A percentile compares a stretch with the other conserved stretches of the same genome.
Conservation (phyloP, 2,113 vertebrate genomes). For the Lipophrys pholis region DNA sequence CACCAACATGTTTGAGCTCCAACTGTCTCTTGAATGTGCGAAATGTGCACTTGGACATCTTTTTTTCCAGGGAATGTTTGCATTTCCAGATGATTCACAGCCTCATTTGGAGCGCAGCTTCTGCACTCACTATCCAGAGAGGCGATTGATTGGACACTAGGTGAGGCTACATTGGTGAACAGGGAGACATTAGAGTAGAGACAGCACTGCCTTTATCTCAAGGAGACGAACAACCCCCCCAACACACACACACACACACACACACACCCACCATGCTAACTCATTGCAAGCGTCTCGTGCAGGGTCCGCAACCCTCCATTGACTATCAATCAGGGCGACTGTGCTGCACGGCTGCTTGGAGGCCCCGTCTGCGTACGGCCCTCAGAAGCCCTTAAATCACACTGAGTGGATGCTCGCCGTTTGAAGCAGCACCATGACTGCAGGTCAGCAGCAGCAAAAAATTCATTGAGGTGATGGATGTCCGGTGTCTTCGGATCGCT, state of each 20-base stretch:
- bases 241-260: too few species aligned
- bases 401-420: conserved; percentile 6
- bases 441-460: conserved; percentile 38
- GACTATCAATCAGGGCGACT: conserved; percentile 52
- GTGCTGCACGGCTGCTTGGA: conserved; percentile 4
- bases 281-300: conserved; percentile 10
- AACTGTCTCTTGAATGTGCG: too few species aligned
- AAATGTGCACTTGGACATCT: too few species aligned
- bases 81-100: too few species aligned
- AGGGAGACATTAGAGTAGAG: conserved; percentile 35
- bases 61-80: too few species aligned
- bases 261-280: conserved; percentile 15
- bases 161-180: conserved; percentile 25
- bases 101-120: too few species aligned
- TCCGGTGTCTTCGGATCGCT: conserved; percentile 17
- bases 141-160: conserved; percentile 19
- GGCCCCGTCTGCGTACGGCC: conserved; percentile 16
- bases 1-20: too few species aligned
- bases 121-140: too few species aligned
- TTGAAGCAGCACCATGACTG: conserved; percentile 16
- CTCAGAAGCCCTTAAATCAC: conserved; percentile 58
- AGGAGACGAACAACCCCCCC: neutral
- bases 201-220: conserved; percentile 41
- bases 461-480: conserved; percentile 51
- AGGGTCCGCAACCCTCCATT: conserved; percentile 15